Conservation (phyloP, 2,888 invertebrate genomes). For the Tinea pellionella region DNA sequence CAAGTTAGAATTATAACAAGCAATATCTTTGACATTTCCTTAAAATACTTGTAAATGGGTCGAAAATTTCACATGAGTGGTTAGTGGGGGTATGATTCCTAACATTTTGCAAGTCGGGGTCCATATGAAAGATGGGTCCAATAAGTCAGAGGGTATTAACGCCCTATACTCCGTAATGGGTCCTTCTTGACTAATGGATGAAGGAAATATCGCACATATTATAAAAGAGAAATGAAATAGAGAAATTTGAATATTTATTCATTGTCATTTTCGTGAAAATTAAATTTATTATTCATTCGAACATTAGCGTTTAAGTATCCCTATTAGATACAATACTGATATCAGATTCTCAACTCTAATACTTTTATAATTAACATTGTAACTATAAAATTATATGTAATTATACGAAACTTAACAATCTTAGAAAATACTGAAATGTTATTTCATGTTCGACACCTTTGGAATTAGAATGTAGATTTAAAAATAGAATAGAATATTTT, state of each 20-base stretch:
- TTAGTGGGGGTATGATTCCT: slow-evolving; percentile 22
- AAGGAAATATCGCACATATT: slow-evolving; percentile 39
- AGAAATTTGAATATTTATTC: slow-evolving; percentile 6
- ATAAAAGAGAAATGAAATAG: slow-evolving; percentile 10
- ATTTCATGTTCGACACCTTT: too few species aligned
- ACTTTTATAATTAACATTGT: too few species aligned
- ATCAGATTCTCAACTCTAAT: too few species aligned
- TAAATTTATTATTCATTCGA: not conserved
- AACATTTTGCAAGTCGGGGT: slow-evolving; percentile 26
- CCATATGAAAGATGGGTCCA: slow-evolving; percentile 46
- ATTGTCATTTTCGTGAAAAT: not conserved
- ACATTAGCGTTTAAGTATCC: not conserved
- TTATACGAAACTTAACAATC: too few species aligned
- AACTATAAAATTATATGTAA: too few species aligned
- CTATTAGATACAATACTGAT: not conserved
- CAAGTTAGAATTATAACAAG: not conserved
- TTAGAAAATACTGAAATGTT: too few species aligned
- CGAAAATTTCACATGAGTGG: slow-evolving; percentile 9
- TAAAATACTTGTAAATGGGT: slow-evolving; percentile 9
- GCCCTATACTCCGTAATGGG: slow-evolving; percentile 45
- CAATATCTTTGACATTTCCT: slow-evolving; percentile 7
- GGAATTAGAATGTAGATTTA: not conserved
- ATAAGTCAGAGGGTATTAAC: slow-evolving; percentile 62
- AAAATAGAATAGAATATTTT: not conserved
- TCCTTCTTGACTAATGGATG: slow-evolving; percentile 51